These are phyloP conservation scores for Otis tarda DNA, from an alignment of 2,113 vertebrate species.

Conservation along the genomic window DNA sequence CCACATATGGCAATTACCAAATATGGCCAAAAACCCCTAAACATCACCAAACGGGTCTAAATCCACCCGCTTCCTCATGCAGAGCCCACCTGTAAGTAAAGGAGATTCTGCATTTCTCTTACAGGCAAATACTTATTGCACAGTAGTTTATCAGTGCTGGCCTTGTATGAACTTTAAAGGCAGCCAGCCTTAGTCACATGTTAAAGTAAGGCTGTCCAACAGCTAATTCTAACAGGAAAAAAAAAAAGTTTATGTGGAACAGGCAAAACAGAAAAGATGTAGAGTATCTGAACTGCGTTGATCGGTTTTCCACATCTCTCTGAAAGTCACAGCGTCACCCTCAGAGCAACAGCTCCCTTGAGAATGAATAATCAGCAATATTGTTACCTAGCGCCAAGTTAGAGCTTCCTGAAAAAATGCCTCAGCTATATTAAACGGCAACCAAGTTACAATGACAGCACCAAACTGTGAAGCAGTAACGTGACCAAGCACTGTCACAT, in stretches of 20 bases:
- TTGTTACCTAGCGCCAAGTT: conserved; percentile 23
- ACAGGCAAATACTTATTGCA: not conserved
- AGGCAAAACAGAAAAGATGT: not conserved
- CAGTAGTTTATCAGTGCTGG: conserved; percentile 37
- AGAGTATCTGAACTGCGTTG: not conserved
- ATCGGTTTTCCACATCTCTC: not conserved
- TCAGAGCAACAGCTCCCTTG: not conserved
- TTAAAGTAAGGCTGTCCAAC: not conserved
- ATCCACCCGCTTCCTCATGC: not conserved
- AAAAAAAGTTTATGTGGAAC: not conserved
- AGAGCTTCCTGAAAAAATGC: not conserved
- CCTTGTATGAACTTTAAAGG: conserved; percentile 13
- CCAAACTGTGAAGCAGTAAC: too few species aligned
- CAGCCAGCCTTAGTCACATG: conserved; percentile 7
- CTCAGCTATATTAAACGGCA: not conserved
- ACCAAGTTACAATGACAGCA: not conserved
- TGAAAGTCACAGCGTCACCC: not conserved
- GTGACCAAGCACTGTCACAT: not conserved
- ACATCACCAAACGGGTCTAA: not conserved
- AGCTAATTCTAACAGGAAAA: not conserved
- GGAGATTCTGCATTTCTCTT: not conserved
- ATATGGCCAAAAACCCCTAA: not conserved
- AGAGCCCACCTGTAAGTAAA: not conserved
- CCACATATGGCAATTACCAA: not conserved
- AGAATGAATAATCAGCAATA: not conserved